Conservation (phyloP, 2,113 vertebrate genomes). For the Dromiciops gliroides region DNA sequence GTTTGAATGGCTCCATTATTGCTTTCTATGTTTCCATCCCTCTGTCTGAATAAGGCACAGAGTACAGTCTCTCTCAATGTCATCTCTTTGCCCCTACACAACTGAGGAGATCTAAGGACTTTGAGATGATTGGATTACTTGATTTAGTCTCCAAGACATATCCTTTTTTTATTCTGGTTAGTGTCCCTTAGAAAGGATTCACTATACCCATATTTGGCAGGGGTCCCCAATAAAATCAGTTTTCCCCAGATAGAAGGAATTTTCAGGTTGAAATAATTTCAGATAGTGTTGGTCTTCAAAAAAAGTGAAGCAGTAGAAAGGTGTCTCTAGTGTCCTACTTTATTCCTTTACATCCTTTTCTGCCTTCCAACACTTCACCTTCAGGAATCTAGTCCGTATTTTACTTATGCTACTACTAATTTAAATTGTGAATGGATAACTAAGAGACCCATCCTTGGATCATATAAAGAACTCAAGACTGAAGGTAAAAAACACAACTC, state of each 20-base stretch:
- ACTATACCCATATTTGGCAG: background rate
- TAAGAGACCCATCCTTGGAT: no score
- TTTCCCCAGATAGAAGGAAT: background rate
- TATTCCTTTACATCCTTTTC: background rate
- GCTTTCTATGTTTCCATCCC: background rate
- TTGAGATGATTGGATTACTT: background rate
- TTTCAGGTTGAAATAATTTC: background rate
- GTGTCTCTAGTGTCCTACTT: rapidly evolving
- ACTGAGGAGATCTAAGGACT: background rate
- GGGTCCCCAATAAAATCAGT: no score
- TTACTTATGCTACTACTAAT: no score
- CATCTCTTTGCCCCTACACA: background rate
- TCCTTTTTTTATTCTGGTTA: background rate
- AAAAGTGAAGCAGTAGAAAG: background rate
- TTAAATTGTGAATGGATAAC: no score
- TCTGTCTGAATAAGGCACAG: no score
- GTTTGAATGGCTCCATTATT: rapidly evolving
- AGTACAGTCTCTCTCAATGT: background rate
- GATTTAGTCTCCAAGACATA: background rate
- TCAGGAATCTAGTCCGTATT: background rate
- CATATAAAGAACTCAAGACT: no score
- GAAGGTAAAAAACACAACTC: no score
- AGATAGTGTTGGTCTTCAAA: background rate
- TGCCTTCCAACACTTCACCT: background rate
- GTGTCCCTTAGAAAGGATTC: background rate